These are phyloP conservation scores for Pangasius larnaudii DNA, from an alignment of 2,797 vertebrate species.

Conservation along the genomic window DNA sequence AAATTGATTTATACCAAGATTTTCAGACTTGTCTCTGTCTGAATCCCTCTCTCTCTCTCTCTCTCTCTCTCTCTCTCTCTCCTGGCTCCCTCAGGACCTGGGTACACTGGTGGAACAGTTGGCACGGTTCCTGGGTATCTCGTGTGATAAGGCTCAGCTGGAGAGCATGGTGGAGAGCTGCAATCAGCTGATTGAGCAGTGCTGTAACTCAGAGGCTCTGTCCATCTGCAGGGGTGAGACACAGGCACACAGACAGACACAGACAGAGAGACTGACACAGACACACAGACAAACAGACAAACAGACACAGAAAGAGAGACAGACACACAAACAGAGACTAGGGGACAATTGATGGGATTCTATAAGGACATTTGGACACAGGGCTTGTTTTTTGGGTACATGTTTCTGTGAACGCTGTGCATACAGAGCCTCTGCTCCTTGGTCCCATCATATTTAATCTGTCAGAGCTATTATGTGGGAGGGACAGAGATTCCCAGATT, in stretches of 20 bases:
- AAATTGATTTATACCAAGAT: too few relatives aligned
- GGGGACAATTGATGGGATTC: background rate
- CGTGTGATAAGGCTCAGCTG: slow-evolving; percentile 92
- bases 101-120: slow-evolving; percentile 89
- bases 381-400: background rate
- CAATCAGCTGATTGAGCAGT: slow-evolving; percentile 95
- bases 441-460: background rate
- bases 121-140: slow-evolving; percentile 89
- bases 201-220: slow-evolving; percentile 91
- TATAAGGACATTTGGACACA: background rate
- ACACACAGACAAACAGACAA: background rate
- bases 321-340: background rate
- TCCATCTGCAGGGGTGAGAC: slow-evolving; percentile 88
- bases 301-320: background rate
- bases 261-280: background rate
- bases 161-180: slow-evolving; percentile 92
- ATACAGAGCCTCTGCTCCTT: background rate
- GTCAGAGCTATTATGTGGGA: background rate
- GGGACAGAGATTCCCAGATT: background rate
- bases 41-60: background rate
- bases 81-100: slow-evolving; percentile 78
- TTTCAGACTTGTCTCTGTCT: background rate
- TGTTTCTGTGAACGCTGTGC: background rate
- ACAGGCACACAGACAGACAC: background rate
- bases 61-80: slow-evolving; percentile 23